Conservation (phyloP, 1,140 invertebrate genomes). For the Bilobella aurantiaca region DNA sequence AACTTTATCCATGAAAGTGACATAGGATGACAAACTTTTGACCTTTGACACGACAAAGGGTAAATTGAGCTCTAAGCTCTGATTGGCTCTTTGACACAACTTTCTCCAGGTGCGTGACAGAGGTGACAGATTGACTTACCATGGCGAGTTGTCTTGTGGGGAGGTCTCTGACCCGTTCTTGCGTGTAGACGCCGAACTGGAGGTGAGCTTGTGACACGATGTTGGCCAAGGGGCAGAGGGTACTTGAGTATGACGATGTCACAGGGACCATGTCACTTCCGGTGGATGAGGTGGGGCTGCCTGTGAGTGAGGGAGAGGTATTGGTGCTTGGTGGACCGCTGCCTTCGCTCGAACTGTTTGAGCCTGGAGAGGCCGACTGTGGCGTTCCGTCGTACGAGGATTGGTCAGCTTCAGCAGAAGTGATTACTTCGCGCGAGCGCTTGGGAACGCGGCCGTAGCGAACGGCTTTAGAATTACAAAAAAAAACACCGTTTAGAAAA, state of each 20-base stretch:
- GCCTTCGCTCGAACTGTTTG: conserved; percentile 31
- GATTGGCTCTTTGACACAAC: too few relatives aligned
- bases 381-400: conserved; percentile 34
- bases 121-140: conserved; percentile 12
- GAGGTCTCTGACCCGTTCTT: conserved; percentile 63
- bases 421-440: conserved; percentile 60
- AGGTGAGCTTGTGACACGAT: conserved; percentile 82
- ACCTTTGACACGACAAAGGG: too few relatives aligned
- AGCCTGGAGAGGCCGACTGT: conserved; percentile 33
- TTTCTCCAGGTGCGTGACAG: too few relatives aligned
- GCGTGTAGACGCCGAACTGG: conserved; percentile 77
- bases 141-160: conserved; percentile 46
- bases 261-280: conserved; percentile 19
- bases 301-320: conserved; percentile 9
- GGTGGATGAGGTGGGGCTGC: conserved; percentile 12
- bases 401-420: conserved; percentile 44
- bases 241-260: conserved; percentile 27
- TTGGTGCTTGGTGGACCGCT: conserved; percentile 16
- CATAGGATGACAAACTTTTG: too few relatives aligned
- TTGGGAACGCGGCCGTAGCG: conserved; percentile 92
- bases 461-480: too few relatives aligned
- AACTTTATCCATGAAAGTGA: too few relatives aligned
- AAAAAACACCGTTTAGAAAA: too few relatives aligned
- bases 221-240: conserved; percentile 23
- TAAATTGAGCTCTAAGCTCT: too few relatives aligned